Evolutionary conservation across 2,797 vertebrate genomes (phyloP), one percentile per base, ranked within the genome.

Genomic region (Anolis apletophallus): DNA sequence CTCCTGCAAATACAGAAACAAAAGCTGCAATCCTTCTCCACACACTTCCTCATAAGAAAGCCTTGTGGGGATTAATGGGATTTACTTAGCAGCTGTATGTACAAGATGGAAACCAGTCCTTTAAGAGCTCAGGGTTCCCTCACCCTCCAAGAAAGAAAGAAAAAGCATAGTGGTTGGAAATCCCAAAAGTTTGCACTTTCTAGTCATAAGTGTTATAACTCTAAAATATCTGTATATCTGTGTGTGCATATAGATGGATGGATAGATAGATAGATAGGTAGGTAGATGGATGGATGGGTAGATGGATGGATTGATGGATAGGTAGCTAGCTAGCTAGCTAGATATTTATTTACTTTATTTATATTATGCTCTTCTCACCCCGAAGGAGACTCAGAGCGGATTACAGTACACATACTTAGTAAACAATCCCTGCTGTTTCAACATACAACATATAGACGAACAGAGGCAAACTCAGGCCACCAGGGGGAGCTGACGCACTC

Each of bases 1-100:
- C 55, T 85, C 88, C 90, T 91, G 84, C 91, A 93, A 93, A 91
- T 90, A 91, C 0, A 82, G 90, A 91, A 83, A 69, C 91, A 90
- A 93, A 91, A 81, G 89, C 90, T 93, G 50, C 7, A 54, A 16
- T 64, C 32, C 17, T 83, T 87, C 26, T 6, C 29, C 26, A 69
- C 34, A 69, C 21, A 46, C 46, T 83, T 84, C 40, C 76, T 83
- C 54, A n/a, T 55, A 83, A 80, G 29, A 77, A 68, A 81, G 36
- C 34, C 83, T 77, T 16, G 14, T 69, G 61, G 36, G 3, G 19
- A 77, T 57, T 68, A 87, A 59, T 55, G n/a, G 26, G 50, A 69
- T 76, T 81, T 69, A 34, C 32, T 87, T 61, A 57, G 13, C 26
- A 68, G 72, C 16, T n/a, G 50, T 68, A 34, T 36, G 67, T 34